phyloP scores from a whole-genome alignment of 1,140 invertebrate genomes.

The Monomorium pharaonis region DNA sequence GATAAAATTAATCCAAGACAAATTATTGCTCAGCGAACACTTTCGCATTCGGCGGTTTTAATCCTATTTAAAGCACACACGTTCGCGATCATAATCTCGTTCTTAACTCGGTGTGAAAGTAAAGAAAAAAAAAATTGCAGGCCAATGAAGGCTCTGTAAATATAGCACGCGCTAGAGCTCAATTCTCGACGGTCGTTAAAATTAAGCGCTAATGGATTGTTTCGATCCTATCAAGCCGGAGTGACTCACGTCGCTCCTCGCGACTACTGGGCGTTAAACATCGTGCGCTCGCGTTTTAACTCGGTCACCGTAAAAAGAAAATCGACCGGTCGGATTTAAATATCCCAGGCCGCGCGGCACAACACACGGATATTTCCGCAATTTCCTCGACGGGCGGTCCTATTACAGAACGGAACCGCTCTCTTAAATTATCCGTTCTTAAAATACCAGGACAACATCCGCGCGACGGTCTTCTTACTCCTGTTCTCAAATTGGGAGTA shows the following conservation, averaged over 20 bases:
- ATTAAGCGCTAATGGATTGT: conserved; percentile 47
- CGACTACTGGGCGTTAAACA: neutral
- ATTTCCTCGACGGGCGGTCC: neutral
- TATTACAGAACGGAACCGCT: conserved; percentile 6
- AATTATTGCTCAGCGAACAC: neutral
- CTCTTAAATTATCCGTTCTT: conserved; percentile 40
- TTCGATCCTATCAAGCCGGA: conserved; percentile 40
- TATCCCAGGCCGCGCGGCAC: neutral
- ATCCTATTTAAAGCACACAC: conserved; percentile 26
- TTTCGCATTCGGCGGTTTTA: neutral
- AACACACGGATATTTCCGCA: conserved; percentile 16
- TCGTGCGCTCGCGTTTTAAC: conserved; percentile 1
- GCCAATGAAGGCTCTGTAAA: conserved; percentile 22
- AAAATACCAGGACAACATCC: conserved; percentile 29
- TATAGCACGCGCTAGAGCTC: conserved; percentile 32
- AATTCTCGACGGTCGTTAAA: conserved; percentile 40
- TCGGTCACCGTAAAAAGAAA: conserved; percentile 16
- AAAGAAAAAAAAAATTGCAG: conserved; percentile 36
- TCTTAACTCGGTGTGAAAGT: conserved; percentile 25
- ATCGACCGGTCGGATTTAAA: conserved; percentile 21
- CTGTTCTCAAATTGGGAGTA: conserved; percentile 8
- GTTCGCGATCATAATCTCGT: conserved; percentile 13
- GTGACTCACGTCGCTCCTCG: conserved; percentile 21
- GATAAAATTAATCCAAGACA: too few species aligned
- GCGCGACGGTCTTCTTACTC: neutral